Evolutionary conservation across 2,113 vertebrate genomes (phyloP).

Genomic region (Osmerus mordax): DNA sequence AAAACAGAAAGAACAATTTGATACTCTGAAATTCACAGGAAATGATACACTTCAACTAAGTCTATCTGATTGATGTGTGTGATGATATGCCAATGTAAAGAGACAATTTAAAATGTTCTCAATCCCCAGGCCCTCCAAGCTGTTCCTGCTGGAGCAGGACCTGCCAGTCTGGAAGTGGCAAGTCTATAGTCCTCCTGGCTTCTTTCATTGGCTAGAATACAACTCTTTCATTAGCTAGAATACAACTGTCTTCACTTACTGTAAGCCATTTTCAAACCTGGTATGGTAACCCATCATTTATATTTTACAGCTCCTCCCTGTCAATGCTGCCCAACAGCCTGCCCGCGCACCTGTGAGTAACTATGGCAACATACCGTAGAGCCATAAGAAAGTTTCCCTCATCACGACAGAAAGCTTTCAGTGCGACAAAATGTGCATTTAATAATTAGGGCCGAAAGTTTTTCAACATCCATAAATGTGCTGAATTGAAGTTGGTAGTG

Average conservation of each 20-base stretch:
- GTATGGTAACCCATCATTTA: neutral
- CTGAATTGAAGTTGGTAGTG: neutral
- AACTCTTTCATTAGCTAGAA: neutral
- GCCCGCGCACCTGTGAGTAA: constrained; percentile 49
- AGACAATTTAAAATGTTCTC: constrained; percentile 4
- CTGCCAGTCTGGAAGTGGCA: constrained; percentile 44
- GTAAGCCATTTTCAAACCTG: neutral
- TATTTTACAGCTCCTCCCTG: constrained; percentile 48
- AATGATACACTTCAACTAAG: neutral
- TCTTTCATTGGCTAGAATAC: neutral
- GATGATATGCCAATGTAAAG: neutral
- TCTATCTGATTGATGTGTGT: neutral
- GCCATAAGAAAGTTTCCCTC: neutral
- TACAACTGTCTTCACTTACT: neutral
- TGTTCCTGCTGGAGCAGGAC: constrained; percentile 42
- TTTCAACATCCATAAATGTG: neutral
- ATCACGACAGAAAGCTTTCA: neutral
- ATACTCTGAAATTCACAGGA: too few species aligned
- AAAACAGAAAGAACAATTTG: too few species aligned
- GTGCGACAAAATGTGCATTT: neutral
- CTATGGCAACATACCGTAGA: neutral
- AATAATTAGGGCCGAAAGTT: neutral
- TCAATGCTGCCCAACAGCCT: constrained; percentile 23
- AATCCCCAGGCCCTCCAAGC: constrained; percentile 32
- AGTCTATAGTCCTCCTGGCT: neutral